Conservation (phyloP, 2,888 invertebrate species). For the Mongoloraphidia duomilia region DNA sequence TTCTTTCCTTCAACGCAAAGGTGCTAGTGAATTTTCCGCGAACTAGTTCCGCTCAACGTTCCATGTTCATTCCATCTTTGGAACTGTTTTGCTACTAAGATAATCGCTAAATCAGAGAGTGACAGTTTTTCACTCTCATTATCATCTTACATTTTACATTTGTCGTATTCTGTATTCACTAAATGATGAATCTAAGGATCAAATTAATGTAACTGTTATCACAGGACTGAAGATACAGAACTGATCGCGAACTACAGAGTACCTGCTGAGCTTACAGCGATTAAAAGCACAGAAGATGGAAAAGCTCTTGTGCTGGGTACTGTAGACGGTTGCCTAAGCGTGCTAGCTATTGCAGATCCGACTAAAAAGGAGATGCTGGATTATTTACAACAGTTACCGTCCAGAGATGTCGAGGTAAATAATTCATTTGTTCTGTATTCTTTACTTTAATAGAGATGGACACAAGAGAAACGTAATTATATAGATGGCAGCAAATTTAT, state of each 20-base stretch:
- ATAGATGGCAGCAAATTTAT: too few species aligned
- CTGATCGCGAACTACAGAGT: conserved; percentile 87
- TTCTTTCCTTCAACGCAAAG: too few species aligned
- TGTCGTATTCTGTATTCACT: too few species aligned
- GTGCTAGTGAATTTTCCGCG: too few species aligned
- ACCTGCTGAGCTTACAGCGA: conserved; percentile 76
- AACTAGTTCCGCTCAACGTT: too few species aligned
- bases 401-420: conserved; percentile 49
- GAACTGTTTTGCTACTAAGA: too few species aligned
- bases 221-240: conserved; percentile 73
- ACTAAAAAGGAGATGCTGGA: conserved; percentile 47
- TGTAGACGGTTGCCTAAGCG: conserved; percentile 85
- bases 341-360: conserved; percentile 64
- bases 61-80: too few species aligned
- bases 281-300: conserved; percentile 75
- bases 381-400: conserved; percentile 50
- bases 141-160: too few species aligned
- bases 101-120: too few species aligned
- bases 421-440: background rate
- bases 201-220: conserved; percentile 11
- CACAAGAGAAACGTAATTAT: too few species aligned
- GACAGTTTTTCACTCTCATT: too few species aligned
- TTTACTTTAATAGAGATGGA: background rate
- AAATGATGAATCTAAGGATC: background rate
- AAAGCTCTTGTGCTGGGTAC: conserved; percentile 75